phyloP scores from a whole-genome alignment of 2,888 invertebrate species.

The Emmelina monodactyla region DNA sequence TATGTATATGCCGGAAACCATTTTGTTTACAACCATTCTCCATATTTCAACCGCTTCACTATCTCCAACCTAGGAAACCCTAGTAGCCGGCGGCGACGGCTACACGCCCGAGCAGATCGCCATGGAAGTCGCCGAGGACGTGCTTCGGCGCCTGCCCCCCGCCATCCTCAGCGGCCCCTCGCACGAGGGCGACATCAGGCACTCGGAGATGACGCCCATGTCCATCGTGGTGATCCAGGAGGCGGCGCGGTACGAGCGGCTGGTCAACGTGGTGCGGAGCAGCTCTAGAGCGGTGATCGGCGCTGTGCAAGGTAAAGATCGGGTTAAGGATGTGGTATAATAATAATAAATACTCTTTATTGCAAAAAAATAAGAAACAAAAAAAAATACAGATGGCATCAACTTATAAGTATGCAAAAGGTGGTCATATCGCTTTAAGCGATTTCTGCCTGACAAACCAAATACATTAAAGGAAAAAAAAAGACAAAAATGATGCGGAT shows the following conservation, averaged over 20 bases:
- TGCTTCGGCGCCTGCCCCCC: constrained; percentile 76
- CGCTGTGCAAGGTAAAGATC: constrained; percentile 93
- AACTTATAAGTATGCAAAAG: too few relatives aligned
- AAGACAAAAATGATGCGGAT: too few relatives aligned
- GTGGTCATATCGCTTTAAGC: too few relatives aligned
- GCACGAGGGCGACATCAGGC: constrained; percentile 78
- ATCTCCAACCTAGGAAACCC: constrained; percentile 61
- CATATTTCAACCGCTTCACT: not conserved
- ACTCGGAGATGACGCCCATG: constrained; percentile 84
- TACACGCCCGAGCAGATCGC: constrained; percentile 83
- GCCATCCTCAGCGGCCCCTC: constrained; percentile 71
- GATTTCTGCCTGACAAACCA: too few relatives aligned
- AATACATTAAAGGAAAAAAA: too few relatives aligned
- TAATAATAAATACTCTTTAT: too few relatives aligned
- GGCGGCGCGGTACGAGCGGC: constrained; percentile 79
- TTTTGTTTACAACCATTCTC: too few relatives aligned
- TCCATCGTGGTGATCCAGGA: constrained; percentile 92
- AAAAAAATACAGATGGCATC: too few relatives aligned
- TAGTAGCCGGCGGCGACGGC: constrained; percentile 65
- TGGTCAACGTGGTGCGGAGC: constrained; percentile 75
- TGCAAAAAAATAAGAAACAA: too few relatives aligned
- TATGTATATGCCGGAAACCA: too few relatives aligned
- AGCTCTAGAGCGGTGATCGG: constrained; percentile 82
- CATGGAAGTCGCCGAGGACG: constrained; percentile 79
- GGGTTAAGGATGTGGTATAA: too few relatives aligned